phyloP scores from a whole-genome alignment of 2,113 vertebrate species.

The Gymnarchus niloticus region DNA sequence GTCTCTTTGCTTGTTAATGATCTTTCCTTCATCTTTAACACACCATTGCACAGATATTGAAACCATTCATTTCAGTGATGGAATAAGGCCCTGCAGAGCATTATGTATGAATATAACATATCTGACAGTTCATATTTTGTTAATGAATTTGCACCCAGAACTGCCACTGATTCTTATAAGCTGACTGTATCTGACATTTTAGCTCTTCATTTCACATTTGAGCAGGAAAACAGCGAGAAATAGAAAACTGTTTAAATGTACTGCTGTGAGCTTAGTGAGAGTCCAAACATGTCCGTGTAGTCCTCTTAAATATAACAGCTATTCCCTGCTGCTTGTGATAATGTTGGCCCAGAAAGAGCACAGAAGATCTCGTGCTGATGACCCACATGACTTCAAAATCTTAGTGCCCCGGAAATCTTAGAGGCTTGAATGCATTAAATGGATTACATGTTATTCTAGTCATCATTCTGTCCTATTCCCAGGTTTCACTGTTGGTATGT shows the following conservation, averaged over 20 bases:
- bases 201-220: neutral
- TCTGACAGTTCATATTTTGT: conserved; percentile 48
- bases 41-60: conserved; percentile 84
- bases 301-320: neutral
- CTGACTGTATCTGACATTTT: neutral
- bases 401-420: neutral
- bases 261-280: neutral
- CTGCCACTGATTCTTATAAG: conserved; percentile 38
- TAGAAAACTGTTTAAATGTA: conserved; percentile 10
- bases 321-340: neutral
- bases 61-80: conserved; percentile 83
- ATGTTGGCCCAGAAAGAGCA: neutral
- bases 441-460: neutral
- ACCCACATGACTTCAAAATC: neutral
- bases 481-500: neutral
- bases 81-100: conserved; percentile 59
- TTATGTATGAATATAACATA: conserved; percentile 58
- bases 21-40: conserved; percentile 78
- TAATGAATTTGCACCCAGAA: conserved; percentile 41
- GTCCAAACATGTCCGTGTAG: neutral
- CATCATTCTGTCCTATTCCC: neutral
- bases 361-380: neutral
- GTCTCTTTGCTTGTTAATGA: conserved; percentile 76
- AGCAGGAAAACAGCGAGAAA: neutral
- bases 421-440: neutral